These are phyloP conservation scores for Lordiphosa fenestrarum DNA, from an alignment of 2,888 invertebrate genomes.

Conservation along the genomic window DNA sequence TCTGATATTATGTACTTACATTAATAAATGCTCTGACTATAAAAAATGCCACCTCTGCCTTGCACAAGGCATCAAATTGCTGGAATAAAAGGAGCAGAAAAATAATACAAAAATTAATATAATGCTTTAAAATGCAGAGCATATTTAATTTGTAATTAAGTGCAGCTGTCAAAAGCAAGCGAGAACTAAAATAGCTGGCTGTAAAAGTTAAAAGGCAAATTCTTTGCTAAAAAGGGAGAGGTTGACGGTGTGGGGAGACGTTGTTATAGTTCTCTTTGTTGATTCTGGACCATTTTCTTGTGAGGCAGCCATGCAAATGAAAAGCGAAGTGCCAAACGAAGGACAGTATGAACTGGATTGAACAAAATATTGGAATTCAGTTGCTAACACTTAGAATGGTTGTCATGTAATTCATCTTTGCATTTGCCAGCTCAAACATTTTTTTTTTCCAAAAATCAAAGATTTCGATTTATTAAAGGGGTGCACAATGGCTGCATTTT, in stretches of 20 bases:
- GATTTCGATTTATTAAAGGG: too few species aligned
- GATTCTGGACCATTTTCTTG: not conserved
- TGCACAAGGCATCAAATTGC: constrained; percentile 90
- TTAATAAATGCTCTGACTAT: constrained; percentile 86
- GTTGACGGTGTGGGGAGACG: too few species aligned
- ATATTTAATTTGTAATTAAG: constrained; percentile 20
- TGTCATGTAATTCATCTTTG: too few species aligned
- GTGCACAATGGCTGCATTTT: too few species aligned
- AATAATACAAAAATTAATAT: constrained; percentile 9
- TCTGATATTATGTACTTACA: constrained; percentile 82
- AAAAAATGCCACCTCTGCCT: constrained; percentile 89
- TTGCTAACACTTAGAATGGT: too few species aligned
- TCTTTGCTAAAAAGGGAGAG: not conserved
- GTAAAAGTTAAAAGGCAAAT: constrained; percentile 17
- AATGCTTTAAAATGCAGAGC: constrained; percentile 13
- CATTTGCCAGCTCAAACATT: too few species aligned
- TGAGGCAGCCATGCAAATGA: constrained; percentile 23
- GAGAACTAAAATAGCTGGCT: constrained; percentile 8
- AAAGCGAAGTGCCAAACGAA: constrained; percentile 32
- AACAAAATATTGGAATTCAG: not conserved
- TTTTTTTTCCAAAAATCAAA: too few species aligned
- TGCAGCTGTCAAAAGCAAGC: constrained; percentile 11
- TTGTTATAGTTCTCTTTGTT: too few species aligned
- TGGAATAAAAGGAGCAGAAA: constrained; percentile 74
- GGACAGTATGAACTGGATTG: constrained; percentile 19